Conservation (phyloP, 2,797 vertebrate species). For the Balearica regulorum region DNA sequence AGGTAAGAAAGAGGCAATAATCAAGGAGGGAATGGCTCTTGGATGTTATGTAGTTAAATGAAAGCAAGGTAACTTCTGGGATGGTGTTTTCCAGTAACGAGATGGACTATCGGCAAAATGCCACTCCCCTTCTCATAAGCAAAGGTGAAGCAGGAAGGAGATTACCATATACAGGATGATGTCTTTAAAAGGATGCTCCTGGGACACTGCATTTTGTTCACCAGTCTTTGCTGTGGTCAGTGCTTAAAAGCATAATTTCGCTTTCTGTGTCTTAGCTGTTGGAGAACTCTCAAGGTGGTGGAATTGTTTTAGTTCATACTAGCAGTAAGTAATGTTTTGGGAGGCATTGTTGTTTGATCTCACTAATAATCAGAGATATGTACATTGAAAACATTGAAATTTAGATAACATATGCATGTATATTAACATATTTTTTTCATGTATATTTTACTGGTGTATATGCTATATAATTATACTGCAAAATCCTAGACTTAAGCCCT, state of each 20-base stretch:
- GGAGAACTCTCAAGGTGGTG: background rate
- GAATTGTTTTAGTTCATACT: background rate
- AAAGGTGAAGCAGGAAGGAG: background rate
- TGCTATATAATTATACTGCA: background rate
- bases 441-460: background rate
- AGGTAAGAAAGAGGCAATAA: background rate
- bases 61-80: background rate
- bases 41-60: background rate
- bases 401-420: background rate
- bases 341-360: background rate
- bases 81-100: background rate
- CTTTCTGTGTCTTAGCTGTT: background rate
- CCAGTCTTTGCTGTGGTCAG: background rate
- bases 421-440: background rate
- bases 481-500: background rate
- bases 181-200: background rate
- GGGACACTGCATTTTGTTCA: background rate
- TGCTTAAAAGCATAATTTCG: background rate
- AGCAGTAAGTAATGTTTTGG: background rate
- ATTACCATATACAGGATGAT: background rate
- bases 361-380: background rate
- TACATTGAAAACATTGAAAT: background rate
- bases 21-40: background rate
- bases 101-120: background rate
- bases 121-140: background rate